phyloP scores from a whole-genome alignment of 2,113 vertebrate genomes.

The Xenopus borealis region DNA sequence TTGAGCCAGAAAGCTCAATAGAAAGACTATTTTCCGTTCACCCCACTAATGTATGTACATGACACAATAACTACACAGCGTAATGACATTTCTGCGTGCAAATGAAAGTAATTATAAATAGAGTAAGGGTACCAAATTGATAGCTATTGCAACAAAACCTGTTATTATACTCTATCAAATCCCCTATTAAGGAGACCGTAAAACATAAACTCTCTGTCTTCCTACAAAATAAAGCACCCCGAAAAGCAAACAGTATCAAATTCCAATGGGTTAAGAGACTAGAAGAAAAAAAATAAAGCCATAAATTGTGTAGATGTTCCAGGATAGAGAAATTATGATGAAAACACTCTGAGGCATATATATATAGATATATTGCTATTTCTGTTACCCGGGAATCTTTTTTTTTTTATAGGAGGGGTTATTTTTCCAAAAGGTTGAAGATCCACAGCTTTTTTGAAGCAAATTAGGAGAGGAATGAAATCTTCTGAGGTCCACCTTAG shows the following conservation, averaged over 20 bases:
- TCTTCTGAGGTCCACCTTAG: constrained; percentile 26
- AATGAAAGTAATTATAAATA: too few relatives aligned
- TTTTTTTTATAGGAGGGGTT: background rate
- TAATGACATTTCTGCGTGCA: too few relatives aligned
- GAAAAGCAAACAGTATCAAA: background rate
- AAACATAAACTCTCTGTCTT: background rate
- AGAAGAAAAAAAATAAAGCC: background rate
- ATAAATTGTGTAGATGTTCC: too few relatives aligned
- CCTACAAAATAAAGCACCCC: background rate
- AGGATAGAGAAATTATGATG: too few relatives aligned
- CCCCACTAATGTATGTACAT: too few relatives aligned
- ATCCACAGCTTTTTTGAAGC: constrained; percentile 28
- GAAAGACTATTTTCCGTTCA: too few relatives aligned
- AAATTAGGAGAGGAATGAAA: constrained; percentile 8
- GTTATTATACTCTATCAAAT: too few relatives aligned
- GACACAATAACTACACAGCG: too few relatives aligned
- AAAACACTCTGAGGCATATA: background rate
- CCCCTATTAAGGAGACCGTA: background rate
- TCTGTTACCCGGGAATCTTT: constrained; percentile 35
- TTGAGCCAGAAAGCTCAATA: too few relatives aligned
- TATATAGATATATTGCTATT: background rate
- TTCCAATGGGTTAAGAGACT: background rate
- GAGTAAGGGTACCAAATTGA: too few relatives aligned
- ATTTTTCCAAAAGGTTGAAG: constrained; percentile 16
- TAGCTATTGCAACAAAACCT: too few relatives aligned